These are phyloP conservation scores for Lycopodina hypogea DNA, from an alignment of 37 sponge, comb jelly and placozoan genomes.

Conservation along the genomic window DNA sequence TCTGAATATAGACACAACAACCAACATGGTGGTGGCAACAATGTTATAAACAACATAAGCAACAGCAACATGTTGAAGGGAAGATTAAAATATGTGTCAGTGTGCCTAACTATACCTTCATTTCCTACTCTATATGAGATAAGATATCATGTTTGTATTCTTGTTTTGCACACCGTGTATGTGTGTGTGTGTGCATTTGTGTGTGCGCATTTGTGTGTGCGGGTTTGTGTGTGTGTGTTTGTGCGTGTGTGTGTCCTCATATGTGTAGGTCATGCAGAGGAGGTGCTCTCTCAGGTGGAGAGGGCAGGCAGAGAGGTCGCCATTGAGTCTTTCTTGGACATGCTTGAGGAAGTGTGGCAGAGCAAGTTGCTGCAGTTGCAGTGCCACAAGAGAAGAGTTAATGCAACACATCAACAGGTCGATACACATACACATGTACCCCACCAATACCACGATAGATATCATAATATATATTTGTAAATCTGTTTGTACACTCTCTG, in stretches of 20 bases:
- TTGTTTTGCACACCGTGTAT: too few species aligned
- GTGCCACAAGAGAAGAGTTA: slow-evolving; percentile 11
- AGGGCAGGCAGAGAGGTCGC: slow-evolving; percentile 85
- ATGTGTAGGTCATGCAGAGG: slow-evolving; percentile 45
- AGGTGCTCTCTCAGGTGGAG: slow-evolving; percentile 58
- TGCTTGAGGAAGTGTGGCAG: slow-evolving; percentile 94
- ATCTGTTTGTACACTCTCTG: neutral
- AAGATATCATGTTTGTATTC: too few species aligned
- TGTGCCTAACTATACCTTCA: too few species aligned
- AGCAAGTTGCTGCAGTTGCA: slow-evolving; percentile 74
- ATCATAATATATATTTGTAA: neutral
- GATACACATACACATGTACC: neutral
- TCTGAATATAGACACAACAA: too few species aligned
- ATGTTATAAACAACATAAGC: too few species aligned
- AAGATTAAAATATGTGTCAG: too few species aligned
- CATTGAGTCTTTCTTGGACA: slow-evolving; percentile 81
- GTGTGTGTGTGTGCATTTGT: too few species aligned
- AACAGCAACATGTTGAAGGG: too few species aligned
- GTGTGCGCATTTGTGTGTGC: too few species aligned
- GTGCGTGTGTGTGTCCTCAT: neutral
- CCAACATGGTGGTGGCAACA: too few species aligned
- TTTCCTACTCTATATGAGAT: too few species aligned
- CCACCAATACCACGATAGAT: neutral
- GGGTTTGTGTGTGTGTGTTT: too few species aligned
- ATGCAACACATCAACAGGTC: slow-evolving; percentile 25